phyloP scores from a whole-genome alignment of 2,113 vertebrate genomes.

The Paracanthobrama guichenoti region DNA sequence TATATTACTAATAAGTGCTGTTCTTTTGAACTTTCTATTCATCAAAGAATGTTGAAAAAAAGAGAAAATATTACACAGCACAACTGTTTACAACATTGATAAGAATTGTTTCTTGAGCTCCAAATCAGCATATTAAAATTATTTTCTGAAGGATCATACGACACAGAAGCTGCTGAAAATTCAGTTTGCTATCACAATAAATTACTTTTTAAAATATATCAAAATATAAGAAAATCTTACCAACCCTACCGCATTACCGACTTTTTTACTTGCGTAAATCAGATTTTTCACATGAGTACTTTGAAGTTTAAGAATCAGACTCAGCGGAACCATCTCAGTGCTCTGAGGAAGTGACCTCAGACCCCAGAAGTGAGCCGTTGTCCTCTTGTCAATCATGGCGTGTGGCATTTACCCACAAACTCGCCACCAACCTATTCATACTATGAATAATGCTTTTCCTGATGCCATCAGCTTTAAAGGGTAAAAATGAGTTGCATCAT shows the following conservation, averaged over 20 bases:
- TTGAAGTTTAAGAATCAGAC: not conserved
- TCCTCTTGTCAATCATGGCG: not conserved
- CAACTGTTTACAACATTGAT: not conserved
- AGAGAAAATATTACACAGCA: not conserved
- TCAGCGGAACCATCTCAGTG: not conserved
- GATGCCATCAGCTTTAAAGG: slow-evolving; percentile 23
- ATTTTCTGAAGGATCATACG: not conserved
- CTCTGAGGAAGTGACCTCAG: slow-evolving; percentile 15
- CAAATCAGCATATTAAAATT: not conserved
- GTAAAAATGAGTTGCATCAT: slow-evolving; percentile 29
- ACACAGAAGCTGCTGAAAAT: not conserved
- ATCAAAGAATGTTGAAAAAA: not conserved
- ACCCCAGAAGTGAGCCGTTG: not conserved
- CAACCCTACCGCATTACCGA: not conserved
- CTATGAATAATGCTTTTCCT: not conserved
- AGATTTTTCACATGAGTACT: no score
- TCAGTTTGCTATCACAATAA: not conserved
- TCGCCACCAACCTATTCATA: not conserved
- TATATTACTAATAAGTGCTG: not conserved
- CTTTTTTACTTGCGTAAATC: no score
- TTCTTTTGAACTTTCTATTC: not conserved
- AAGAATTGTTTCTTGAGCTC: not conserved
- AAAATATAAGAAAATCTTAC: not conserved
- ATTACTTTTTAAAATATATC: not conserved
- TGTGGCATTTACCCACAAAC: not conserved